Evolutionary conservation across 2,797 vertebrate species (phyloP).

Genomic region (Cryptoblepharus egeriae): DNA sequence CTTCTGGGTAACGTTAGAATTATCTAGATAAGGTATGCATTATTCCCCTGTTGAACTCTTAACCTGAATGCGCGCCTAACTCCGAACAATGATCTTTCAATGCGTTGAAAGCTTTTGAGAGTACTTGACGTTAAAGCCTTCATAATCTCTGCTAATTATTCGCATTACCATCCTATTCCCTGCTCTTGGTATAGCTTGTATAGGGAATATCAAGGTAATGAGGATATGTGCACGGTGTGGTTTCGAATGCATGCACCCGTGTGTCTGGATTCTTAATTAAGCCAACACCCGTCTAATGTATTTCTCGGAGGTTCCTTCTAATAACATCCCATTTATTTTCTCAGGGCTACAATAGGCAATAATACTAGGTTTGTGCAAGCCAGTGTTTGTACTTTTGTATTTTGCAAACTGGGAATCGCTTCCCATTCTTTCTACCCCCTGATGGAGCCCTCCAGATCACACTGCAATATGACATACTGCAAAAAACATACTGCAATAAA

Average conservation of each 20-base stretch:
- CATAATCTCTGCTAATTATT: slow-evolving; percentile 24
- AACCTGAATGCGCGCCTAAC: not conserved
- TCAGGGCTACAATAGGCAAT: slow-evolving; percentile 5
- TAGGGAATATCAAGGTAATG: slow-evolving; percentile 21
- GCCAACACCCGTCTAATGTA: not conserved
- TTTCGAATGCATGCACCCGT: not conserved
- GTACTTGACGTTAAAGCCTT: not conserved
- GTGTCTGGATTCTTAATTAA: slow-evolving; percentile 15
- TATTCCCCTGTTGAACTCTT: not conserved
- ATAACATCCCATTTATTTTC: not conserved
- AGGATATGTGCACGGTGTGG: not conserved
- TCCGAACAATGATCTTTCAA: slow-evolving; percentile 11
- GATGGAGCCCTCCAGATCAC: no score
- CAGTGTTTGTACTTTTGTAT: not conserved
- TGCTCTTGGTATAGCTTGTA: slow-evolving; percentile 4
- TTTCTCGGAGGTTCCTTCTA: slow-evolving; percentile 29
- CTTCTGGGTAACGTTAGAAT: slow-evolving; percentile 5
- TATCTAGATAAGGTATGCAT: not conserved
- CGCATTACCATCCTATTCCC: slow-evolving; percentile 11
- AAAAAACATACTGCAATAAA: no score
- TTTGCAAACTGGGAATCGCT: no score
- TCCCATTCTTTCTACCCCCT: no score
- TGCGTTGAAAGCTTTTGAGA: not conserved
- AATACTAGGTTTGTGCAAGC: not conserved
- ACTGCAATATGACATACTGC: no score